Base-by-base conservation (phyloP, 1,140 invertebrate genomes). In the Drosophila azteca region DNA sequence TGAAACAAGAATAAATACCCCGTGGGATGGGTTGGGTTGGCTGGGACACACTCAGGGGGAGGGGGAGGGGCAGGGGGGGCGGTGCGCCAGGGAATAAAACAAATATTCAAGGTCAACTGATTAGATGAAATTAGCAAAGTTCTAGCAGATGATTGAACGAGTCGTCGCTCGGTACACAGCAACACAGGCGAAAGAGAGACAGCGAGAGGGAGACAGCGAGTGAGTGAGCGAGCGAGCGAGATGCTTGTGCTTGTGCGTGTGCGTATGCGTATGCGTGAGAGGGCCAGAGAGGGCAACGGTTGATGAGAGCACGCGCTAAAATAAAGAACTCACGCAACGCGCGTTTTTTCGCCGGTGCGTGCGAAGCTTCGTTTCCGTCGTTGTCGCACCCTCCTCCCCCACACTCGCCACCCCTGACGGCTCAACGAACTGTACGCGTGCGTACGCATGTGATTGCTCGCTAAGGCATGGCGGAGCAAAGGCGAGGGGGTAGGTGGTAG, bases 41-140 rank as follows among this genome's bases (percentile, higher is more conserved):
- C 3, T 11, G 29, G 7, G 29, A 7, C 29, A 7, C 6, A 2
- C 6, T 1, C 29, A 8, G 29, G 29, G 0, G 6, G 1, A 7
- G 7, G 8, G 3, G 2, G 9, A 8, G 31, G 26, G 26, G 26
- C 26, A 26, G 26, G 26, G 0, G 26, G 26, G 6, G 0, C 0
- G 3, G 26, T 3, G 6, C 1, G 7, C 26, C 6, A 45, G 74
- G 68, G 61, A 82, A 68, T 66, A 73, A 66, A 77, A 74, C 49
- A 88, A 78, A 73, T 77, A 79, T 87, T 88, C 83, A 88, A 88
- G 83, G 83, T 88, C 79, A 88, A 82, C 83, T 88, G 83, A 88
- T 88, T 88, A 88, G 84, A 88, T 68, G 76, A 89, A 88, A 88
- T 88, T 88, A 88, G 83, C 83, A 78, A 87, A 79, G 84, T 88